These are phyloP conservation scores for Phrynosoma blainvillii DNA, from an alignment of 2,113 vertebrate species.

Conservation along the genomic window DNA sequence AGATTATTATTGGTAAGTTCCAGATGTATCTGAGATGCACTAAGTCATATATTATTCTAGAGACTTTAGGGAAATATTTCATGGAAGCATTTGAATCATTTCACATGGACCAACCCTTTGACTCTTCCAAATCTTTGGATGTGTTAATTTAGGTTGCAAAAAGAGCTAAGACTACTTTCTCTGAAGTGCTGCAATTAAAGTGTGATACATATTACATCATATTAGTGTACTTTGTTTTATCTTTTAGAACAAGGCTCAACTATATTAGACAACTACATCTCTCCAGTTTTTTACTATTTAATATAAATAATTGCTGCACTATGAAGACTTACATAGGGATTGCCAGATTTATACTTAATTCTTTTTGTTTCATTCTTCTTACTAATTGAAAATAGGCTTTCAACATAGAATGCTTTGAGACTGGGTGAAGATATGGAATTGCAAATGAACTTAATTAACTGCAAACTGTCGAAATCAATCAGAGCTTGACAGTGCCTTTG, in stretches of 20 bases:
- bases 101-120: background rate
- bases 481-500: conserved; percentile 70
- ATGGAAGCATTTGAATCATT: background rate
- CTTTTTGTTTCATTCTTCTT: conserved; percentile 80
- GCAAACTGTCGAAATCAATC: conserved; percentile 83
- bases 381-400: conserved; percentile 83
- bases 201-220: conserved; percentile 51
- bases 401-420: conserved; percentile 79
- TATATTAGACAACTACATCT: conserved; percentile 76
- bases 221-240: conserved; percentile 10
- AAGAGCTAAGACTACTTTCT: conserved; percentile 3
- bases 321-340: conserved; percentile 77
- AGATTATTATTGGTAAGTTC: background rate
- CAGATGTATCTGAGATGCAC: background rate
- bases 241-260: conserved; percentile 52
- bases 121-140: background rate
- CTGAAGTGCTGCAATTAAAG: conserved; percentile 55
- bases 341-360: conserved; percentile 81
- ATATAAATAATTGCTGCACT: conserved; percentile 76
- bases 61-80: background rate
- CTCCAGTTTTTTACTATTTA: conserved; percentile 75
- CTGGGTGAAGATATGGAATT: conserved; percentile 78
- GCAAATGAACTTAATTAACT: conserved; percentile 84
- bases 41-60: background rate
- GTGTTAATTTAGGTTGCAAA: conserved; percentile 42